phyloP scores from a whole-genome alignment of 2,113 vertebrate species.

The Cynoglossus semilaevis region DNA sequence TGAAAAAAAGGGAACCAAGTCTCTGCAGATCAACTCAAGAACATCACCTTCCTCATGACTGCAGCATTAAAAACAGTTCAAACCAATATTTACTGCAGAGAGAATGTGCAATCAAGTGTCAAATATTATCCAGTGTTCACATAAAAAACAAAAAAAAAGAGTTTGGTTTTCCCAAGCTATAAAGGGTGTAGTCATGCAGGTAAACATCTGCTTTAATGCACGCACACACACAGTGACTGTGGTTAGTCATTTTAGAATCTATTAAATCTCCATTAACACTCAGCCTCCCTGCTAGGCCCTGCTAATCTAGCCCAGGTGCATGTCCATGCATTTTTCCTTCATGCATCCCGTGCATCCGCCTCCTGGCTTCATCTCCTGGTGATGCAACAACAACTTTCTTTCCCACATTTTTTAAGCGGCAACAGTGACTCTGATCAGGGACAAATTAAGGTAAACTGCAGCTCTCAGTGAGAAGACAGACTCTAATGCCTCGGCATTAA shows the following conservation, averaged over 20 bases:
- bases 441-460: slow-evolving; percentile 52
- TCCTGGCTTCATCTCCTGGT: not conserved
- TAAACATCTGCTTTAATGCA: slow-evolving; percentile 12
- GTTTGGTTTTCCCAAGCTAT: slow-evolving; percentile 24
- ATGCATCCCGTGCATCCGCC: slow-evolving; percentile 2
- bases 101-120: not conserved
- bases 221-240: slow-evolving; percentile 15
- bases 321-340: slow-evolving; percentile 11
- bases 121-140: slow-evolving; percentile 7
- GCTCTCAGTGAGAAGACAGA: slow-evolving; percentile 34
- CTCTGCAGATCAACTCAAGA: not conserved
- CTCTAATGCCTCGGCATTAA: slow-evolving; percentile 32
- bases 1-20: not conserved
- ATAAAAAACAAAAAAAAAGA: slow-evolving; percentile 31
- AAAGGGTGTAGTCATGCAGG: slow-evolving; percentile 7
- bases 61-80: too few relatives aligned
- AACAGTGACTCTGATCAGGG: slow-evolving; percentile 31
- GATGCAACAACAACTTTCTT: slow-evolving; percentile 1
- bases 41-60: not conserved
- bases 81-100: too few relatives aligned
- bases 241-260: slow-evolving; percentile 64
- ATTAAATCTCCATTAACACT: slow-evolving; percentile 74
- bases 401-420: slow-evolving; percentile 22
- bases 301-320: slow-evolving; percentile 68
- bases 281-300: slow-evolving; percentile 54